Percentiles rank a stretch among this genome's conserved stretches.
Evolutionary conservation across 2,888 invertebrate genomes (phyloP).

Genomic region (Heliconius charithonia): DNA sequence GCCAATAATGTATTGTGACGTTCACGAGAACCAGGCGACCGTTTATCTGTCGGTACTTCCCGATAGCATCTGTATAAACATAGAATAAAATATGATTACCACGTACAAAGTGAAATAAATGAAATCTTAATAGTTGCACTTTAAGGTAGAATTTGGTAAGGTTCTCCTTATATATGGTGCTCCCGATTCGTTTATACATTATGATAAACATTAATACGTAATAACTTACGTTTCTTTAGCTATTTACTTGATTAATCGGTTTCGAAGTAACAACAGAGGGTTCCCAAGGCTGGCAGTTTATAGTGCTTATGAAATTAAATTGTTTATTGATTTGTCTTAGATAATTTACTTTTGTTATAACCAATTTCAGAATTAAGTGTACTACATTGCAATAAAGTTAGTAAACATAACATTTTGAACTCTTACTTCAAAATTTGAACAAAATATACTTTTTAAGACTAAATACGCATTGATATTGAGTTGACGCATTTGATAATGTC

Average conservation of each 20-base stretch:
- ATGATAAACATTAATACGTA: conserved; percentile 29
- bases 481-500: too few relatives aligned
- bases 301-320: conserved; percentile 9
- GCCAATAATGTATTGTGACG: conserved; percentile 71
- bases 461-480: background rate
- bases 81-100: conserved; percentile 39
- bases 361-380: background rate
- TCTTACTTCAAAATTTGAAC: background rate
- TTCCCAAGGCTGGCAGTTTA: background rate
- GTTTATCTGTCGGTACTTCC: conserved; percentile 61
- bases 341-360: background rate
- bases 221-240: conserved; percentile 30
- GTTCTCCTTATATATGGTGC: background rate
- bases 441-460: background rate
- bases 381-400: background rate
- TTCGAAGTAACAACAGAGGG: conserved; percentile 12
- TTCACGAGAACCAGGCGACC: conserved; percentile 65
- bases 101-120: conserved; percentile 16
- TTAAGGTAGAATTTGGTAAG: conserved; percentile 27
- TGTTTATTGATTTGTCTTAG: background rate
- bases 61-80: conserved; percentile 42
- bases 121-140: conserved; percentile 18
- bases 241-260: conserved; percentile 31
- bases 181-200: conserved; percentile 25
- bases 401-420: background rate